phyloP scores from a whole-genome alignment of 2,113 vertebrate species.

The Romanogobio albipinnatus region DNA sequence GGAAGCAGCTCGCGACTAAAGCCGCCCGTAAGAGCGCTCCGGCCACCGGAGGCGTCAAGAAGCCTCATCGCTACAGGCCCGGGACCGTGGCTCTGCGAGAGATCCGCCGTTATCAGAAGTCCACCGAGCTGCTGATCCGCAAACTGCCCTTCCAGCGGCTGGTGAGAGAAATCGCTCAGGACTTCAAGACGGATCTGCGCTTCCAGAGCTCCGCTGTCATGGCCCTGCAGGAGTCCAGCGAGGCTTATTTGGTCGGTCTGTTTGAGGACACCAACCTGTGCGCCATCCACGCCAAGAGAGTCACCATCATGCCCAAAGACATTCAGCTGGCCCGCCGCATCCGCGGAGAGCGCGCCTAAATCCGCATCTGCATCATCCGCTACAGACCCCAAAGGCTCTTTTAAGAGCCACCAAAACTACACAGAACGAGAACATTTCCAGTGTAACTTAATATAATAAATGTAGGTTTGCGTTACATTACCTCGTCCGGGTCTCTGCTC shows the following conservation, averaged over 20 bases:
- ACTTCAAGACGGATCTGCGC: conserved; percentile 44
- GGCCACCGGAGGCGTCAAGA: conserved; percentile 49
- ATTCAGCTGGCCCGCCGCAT: conserved; percentile 68
- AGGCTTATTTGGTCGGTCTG: conserved; percentile 29
- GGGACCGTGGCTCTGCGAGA: conserved; percentile 40
- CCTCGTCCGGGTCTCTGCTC: no score
- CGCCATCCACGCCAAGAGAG: conserved; percentile 62
- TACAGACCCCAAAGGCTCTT: no score
- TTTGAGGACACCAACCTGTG: conserved; percentile 34
- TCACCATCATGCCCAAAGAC: conserved; percentile 86
- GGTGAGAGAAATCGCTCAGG: conserved; percentile 51
- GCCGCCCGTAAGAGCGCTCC: conserved; percentile 36
- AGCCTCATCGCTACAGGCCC: conserved; percentile 46
- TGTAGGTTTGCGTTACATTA: no score
- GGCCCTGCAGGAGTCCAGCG: conserved; percentile 43
- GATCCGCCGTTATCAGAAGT: conserved; percentile 48
- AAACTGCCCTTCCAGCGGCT: conserved; percentile 51
- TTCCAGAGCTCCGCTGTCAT: conserved; percentile 47
- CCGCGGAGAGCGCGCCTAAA: conserved; percentile 12
- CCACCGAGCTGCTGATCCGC: conserved; percentile 50
- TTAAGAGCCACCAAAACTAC: no score
- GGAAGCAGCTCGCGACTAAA: conserved; percentile 31
- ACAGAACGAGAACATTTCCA: no score
- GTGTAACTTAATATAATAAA: no score
- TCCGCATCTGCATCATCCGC: no score